Evolutionary conservation across 2,888 invertebrate species (phyloP), one percentile per base, ranked within the genome.

Genomic region (Zonitis immaculata): DNA sequence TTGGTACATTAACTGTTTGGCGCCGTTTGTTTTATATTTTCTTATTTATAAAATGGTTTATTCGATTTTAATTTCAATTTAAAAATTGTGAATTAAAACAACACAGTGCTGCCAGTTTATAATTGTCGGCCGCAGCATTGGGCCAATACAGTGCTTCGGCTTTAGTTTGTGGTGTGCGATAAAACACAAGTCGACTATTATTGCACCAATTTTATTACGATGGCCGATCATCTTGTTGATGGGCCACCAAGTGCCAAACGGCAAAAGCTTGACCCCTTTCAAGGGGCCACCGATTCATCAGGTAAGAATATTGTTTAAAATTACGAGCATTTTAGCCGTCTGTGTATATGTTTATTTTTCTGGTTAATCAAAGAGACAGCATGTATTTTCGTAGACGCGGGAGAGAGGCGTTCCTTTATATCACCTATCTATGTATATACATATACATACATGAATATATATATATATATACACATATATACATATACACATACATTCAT

Each of bases 201-300:
- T 20, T 11, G 3, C 62, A 65, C 61, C 57, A 60, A 65, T 66
- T 67, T 66, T 62, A 61, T 62, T 68, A 44, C 71, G 69, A 95
- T 95, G 95, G 92, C 92, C 82, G 95, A 95, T 86, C 91, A 91
- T 82, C 85, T 91, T 78, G 87, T 86, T 80, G 92, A 92, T 82
- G 94, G 94, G 81, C 95, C 94, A 85, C 93, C 95, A 79, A 92
- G 88, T 77, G 74, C 77, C 77, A 95, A 95, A 87, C 88, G 95
- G 86, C 89, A 88, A 76, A 95, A 95, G 82, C 87, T 95, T 87
- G 89, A 81, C 84, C 87, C 76, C 74, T 89, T 88, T 78, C 88
- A 88, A 81, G 86, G 87, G 75, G 84, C 88, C 70, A 86, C 88
- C 68, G 89, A 89, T 77, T 82, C 87, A 70, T 84, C 88, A 76